Evolutionary conservation across 2,888 invertebrate species (phyloP).

Genomic region (Apotomis turbidana): DNA sequence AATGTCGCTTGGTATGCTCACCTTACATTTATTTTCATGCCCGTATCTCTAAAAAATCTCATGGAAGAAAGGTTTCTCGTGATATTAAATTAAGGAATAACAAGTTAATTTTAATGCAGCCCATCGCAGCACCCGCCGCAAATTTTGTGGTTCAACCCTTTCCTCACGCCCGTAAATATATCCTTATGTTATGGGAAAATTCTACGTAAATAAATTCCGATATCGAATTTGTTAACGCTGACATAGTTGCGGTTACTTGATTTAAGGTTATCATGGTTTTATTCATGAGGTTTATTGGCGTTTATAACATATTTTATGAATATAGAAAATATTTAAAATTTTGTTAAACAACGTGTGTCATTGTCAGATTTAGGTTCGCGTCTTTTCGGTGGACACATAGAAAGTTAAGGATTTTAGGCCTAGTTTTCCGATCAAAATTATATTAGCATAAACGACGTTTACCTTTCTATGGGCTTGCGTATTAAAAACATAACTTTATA

Average conservation of each 20-base stretch:
- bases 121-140: slow-evolving; percentile 1
- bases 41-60: background rate
- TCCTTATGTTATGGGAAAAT: slow-evolving; percentile 1
- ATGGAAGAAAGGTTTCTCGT: background rate
- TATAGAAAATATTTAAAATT: background rate
- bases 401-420: too few relatives aligned
- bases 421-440: too few relatives aligned
- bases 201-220: slow-evolving; percentile 6
- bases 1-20: too few relatives aligned
- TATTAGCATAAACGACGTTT: too few relatives aligned
- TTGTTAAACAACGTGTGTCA: too few relatives aligned
- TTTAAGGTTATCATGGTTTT: background rate
- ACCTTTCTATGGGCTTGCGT: too few relatives aligned
- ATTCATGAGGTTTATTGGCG: background rate
- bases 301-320: background rate
- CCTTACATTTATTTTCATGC: too few relatives aligned
- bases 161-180: slow-evolving; percentile 1
- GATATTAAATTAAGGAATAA: slow-evolving; percentile 4
- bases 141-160: slow-evolving; percentile 14
- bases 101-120: slow-evolving; percentile 17
- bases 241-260: background rate
- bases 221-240: background rate
- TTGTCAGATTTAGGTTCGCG: too few relatives aligned
- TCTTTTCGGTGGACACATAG: too few relatives aligned
- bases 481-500: too few relatives aligned